Conservation (phyloP, 2,888 invertebrate genomes). For the Lepidocyrtinus sp. region DNA sequence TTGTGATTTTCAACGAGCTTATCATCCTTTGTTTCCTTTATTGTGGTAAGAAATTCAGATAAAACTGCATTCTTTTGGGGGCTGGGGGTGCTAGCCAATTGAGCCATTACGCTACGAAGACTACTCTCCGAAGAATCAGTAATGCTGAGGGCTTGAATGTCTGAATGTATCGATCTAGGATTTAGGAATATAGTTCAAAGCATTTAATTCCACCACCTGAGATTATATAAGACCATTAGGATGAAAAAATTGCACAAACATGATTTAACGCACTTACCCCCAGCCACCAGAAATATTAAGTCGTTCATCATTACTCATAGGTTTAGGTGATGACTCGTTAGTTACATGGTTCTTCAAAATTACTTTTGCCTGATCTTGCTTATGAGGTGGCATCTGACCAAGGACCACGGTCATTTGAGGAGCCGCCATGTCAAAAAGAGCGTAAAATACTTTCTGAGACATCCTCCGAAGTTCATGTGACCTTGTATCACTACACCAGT, state of each 20-base stretch:
- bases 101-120: conserved; percentile 62
- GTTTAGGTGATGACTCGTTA: conserved; percentile 48
- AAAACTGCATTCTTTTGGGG: conserved; percentile 57
- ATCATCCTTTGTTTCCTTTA: conserved; percentile 66
- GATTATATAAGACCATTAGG: background rate
- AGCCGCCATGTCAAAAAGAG: conserved; percentile 69
- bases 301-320: conserved; percentile 45
- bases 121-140: conserved; percentile 42
- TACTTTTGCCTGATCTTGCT: conserved; percentile 69
- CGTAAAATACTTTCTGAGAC: conserved; percentile 69
- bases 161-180: conserved; percentile 67
- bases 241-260: no score
- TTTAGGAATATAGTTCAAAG: conserved; percentile 22
- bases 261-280: no score
- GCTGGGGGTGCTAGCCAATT: conserved; percentile 59
- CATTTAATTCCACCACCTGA: background rate
- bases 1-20: conserved; percentile 68
- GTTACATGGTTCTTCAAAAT: conserved; percentile 66
- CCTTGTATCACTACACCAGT: conserved; percentile 69
- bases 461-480: conserved; percentile 68
- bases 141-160: conserved; percentile 65
- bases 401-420: conserved; percentile 70
- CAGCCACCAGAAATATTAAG: conserved; percentile 62
- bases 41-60: conserved; percentile 57
- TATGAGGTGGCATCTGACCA: conserved; percentile 65